phyloP scores from a whole-genome alignment of 2,113 vertebrate genomes.

The Chelonoidis abingdonii region DNA sequence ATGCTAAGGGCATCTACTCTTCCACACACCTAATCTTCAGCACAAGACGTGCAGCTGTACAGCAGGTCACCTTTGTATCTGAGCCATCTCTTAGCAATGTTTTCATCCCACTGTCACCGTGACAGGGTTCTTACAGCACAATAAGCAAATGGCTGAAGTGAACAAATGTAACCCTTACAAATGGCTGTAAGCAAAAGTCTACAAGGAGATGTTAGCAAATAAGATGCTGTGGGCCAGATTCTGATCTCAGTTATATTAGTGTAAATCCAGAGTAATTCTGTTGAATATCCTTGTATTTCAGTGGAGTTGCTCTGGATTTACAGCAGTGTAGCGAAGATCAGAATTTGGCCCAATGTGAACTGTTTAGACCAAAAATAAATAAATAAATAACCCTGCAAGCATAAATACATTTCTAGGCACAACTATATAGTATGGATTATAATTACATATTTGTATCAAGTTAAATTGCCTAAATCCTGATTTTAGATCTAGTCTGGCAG shows the following conservation, averaged over 20 bases:
- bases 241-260: neutral
- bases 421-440: conserved; percentile 48
- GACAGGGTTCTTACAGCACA: neutral
- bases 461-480: conserved; percentile 50
- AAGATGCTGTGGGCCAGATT: neutral
- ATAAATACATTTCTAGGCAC: neutral
- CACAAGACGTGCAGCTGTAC: neutral
- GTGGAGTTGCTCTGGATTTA: neutral
- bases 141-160: neutral
- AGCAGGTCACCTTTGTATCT: neutral
- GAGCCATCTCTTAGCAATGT: neutral
- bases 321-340: neutral
- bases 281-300: neutral
- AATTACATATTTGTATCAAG: conserved; percentile 59
- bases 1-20: neutral
- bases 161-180: neutral
- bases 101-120: neutral
- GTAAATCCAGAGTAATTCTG: neutral
- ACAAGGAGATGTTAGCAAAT: neutral
- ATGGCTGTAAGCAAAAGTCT: neutral
- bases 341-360: neutral
- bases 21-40: neutral
- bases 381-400: neutral
- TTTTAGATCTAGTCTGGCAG: conserved; percentile 42
- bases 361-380: neutral